These are phyloP conservation scores for Emydura subglobosa DNA, from an alignment of 2,113 vertebrate species.

Conservation along the genomic window DNA sequence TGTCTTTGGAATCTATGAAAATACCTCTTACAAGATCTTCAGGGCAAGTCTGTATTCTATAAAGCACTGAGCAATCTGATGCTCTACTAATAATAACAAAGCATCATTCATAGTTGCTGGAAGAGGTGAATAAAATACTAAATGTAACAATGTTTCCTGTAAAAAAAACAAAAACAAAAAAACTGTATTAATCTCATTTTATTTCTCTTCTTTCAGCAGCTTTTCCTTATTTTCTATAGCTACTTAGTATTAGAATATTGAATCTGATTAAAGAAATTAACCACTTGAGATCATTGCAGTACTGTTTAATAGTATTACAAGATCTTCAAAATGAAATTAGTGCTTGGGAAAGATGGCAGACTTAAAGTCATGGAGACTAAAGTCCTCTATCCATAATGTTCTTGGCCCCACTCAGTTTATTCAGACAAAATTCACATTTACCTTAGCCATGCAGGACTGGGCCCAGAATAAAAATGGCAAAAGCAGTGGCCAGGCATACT, in stretches of 20 bases:
- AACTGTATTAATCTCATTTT: neutral
- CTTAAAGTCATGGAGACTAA: neutral
- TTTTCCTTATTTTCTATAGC: neutral
- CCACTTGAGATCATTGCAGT: neutral
- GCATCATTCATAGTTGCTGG: neutral
- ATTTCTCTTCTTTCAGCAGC: neutral
- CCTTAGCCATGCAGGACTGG: neutral
- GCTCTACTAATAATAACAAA: neutral
- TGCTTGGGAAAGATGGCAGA: neutral
- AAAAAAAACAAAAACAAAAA: neutral
- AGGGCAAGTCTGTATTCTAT: slow-evolving; percentile 2
- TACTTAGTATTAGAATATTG: neutral
- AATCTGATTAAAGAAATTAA: neutral
- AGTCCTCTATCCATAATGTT: neutral
- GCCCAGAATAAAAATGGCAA: neutral
- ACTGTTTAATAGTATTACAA: neutral
- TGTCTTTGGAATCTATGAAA: too few relatives aligned
- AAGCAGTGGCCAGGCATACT: accelerated
- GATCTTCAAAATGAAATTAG: neutral
- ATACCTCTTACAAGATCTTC: neutral
- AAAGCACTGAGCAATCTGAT: neutral
- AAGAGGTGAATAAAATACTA: neutral
- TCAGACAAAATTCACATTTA: neutral
- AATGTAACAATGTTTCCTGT: neutral
- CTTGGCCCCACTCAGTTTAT: neutral